Evolutionary conservation across 1,140 invertebrate genomes (phyloP).

Genomic region (Heliconius nattereri): DNA sequence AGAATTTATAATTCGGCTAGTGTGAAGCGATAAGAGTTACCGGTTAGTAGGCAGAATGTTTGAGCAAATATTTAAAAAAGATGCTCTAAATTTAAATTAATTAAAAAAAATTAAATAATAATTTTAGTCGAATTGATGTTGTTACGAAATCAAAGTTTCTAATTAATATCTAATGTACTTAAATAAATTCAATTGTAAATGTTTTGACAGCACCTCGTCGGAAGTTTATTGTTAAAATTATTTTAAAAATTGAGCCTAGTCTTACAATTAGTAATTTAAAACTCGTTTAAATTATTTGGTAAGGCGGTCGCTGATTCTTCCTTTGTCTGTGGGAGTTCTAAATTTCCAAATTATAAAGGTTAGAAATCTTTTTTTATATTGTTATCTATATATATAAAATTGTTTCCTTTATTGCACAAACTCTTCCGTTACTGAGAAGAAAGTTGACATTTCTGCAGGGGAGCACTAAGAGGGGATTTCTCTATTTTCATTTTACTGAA

Average conservation of each 20-base stretch:
- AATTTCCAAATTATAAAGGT: not conserved
- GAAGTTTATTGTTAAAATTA: conserved; percentile 74
- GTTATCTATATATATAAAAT: not conserved
- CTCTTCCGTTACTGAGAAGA: too few species aligned
- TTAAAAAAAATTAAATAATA: conserved; percentile 52
- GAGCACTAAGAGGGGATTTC: too few species aligned
- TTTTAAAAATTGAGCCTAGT: conserved; percentile 76
- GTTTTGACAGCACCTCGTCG: conserved; percentile 70
- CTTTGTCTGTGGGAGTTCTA: not conserved
- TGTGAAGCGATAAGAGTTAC: conserved; percentile 70
- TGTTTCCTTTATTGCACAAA: too few species aligned
- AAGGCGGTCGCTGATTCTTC: not conserved
- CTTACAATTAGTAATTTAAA: conserved; percentile 70
- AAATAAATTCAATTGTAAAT: conserved; percentile 77
- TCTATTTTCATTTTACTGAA: too few species aligned
- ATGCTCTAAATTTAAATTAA: conserved; percentile 65
- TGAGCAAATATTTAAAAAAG: conserved; percentile 79
- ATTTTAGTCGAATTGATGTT: conserved; percentile 80
- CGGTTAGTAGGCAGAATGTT: conserved; percentile 75
- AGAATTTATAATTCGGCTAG: conserved; percentile 76
- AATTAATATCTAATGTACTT: conserved; percentile 76
- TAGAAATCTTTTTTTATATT: too few species aligned
- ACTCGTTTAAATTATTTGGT: conserved; percentile 64
- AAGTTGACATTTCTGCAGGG: too few species aligned
- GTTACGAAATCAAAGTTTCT: conserved; percentile 79